Conservation (phyloP, 2,797 vertebrate species). For the Hozukius guyotensis region DNA sequence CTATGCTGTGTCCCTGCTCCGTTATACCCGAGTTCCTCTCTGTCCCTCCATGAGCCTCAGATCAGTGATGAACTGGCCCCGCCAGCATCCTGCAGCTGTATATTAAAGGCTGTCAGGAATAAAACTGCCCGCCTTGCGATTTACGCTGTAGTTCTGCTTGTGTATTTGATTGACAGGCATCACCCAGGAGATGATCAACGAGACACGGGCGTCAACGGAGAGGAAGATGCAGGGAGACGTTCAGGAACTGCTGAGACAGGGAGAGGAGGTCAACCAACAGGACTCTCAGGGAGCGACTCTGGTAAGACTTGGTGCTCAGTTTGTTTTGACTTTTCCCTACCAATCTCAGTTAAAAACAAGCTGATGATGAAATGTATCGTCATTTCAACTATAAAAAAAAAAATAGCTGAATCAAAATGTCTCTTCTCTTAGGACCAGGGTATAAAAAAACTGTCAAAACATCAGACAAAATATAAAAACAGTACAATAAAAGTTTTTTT, state of each 20-base stretch:
- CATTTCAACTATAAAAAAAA: not conserved
- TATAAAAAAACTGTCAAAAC: not conserved
- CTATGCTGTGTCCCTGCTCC: not conserved
- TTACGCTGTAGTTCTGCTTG: not conserved
- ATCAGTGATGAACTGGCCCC: conserved; percentile 2
- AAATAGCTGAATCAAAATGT: not conserved
- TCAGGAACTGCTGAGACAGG: conserved; percentile 87
- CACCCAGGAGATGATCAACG: conserved; percentile 98
- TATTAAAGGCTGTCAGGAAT: not conserved
- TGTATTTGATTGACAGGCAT: conserved; percentile 85
- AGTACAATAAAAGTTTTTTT: not conserved
- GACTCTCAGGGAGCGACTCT: conserved; percentile 94
- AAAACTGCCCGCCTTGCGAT: not conserved
- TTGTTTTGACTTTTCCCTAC: not conserved
- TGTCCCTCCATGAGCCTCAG: not conserved
- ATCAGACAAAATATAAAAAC: not conserved
- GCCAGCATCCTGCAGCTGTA: not conserved
- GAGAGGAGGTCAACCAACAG: conserved; percentile 90
- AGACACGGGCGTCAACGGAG: conserved; percentile 92
- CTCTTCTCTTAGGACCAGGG: not conserved
- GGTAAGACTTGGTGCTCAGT: conserved; percentile 81
- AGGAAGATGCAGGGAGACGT: conserved; percentile 93
- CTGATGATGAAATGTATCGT: not conserved
- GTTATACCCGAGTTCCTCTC: not conserved
- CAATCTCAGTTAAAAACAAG: conserved; percentile 1